A percentile compares a stretch with the other conserved stretches of the same genome.
Evolutionary conservation across 2,888 invertebrate genomes (phyloP).

Genomic region (Mellilla xanthometata): DNA sequence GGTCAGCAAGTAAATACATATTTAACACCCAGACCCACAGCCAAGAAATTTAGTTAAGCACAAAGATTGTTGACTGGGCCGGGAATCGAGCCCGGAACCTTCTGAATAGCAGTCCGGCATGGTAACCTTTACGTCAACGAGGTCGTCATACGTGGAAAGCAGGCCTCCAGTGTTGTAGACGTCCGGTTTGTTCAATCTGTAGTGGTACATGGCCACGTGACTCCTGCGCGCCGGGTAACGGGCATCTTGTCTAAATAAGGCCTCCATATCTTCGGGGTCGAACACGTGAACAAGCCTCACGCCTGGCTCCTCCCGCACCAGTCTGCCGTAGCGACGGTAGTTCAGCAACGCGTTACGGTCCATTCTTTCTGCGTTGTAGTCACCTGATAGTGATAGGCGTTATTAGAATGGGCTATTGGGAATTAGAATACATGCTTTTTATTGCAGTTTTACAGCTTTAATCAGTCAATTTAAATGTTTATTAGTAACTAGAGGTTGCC

Average conservation of each 20-base stretch:
- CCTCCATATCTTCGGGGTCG: conserved; percentile 91
- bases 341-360: conserved; percentile 88
- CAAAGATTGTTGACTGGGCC: no score
- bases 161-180: conserved; percentile 92
- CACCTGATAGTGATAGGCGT: conserved; percentile 83
- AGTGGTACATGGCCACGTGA: conserved; percentile 91
- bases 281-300: conserved; percentile 90
- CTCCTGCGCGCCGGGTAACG: conserved; percentile 90
- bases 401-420: no score
- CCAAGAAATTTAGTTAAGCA: no score
- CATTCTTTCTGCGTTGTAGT: conserved; percentile 87
- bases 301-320: conserved; percentile 91
- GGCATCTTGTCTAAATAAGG: conserved; percentile 85
- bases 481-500: no score
- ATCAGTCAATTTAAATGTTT: no score
- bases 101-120: no score
- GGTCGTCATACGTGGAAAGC: conserved; percentile 93
- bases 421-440: no score
- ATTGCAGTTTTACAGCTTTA: no score
- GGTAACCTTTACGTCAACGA: no score
- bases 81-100: no score
- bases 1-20: no score
- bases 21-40: no score
- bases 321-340: conserved; percentile 88
- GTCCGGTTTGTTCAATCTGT: conserved; percentile 87